Evolutionary conservation across 2,113 vertebrate species (phyloP).

Genomic region (Dromas ardeola): DNA sequence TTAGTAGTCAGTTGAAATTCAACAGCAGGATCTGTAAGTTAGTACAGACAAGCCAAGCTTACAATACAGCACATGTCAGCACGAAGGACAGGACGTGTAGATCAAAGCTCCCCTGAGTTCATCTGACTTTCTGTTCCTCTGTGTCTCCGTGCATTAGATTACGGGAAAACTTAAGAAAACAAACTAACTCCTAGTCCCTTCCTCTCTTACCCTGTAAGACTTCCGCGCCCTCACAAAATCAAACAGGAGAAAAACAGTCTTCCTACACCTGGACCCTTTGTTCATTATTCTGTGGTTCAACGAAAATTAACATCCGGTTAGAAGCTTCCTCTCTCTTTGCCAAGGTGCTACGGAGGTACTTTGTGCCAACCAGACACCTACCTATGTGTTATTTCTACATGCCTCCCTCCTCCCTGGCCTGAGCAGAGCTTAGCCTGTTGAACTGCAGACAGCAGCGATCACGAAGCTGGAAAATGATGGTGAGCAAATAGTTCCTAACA

Average conservation of each 20-base stretch:
- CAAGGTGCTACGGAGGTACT: not conserved
- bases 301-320: not conserved
- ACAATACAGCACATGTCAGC: not conserved
- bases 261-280: conserved; percentile 44
- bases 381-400: conserved; percentile 19
- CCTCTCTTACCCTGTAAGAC: not conserved
- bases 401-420: not conserved
- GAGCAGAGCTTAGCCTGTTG: not conserved
- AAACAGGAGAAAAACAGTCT: not conserved
- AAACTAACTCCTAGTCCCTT: not conserved
- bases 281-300: not conserved
- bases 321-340: not conserved
- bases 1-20: not conserved
- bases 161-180: conserved; percentile 13
- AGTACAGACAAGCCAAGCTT: not conserved
- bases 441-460: not conserved
- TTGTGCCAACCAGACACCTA: conserved; percentile 8
- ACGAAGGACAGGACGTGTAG: not conserved
- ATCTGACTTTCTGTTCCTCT: conserved; percentile 8
- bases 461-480: not conserved
- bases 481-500: not conserved
- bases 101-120: not conserved
- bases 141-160: not conserved
- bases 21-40: not conserved
- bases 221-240: not conserved